phyloP scores from a whole-genome alignment of 1,140 invertebrate species.

The Achatina immaculata region DNA sequence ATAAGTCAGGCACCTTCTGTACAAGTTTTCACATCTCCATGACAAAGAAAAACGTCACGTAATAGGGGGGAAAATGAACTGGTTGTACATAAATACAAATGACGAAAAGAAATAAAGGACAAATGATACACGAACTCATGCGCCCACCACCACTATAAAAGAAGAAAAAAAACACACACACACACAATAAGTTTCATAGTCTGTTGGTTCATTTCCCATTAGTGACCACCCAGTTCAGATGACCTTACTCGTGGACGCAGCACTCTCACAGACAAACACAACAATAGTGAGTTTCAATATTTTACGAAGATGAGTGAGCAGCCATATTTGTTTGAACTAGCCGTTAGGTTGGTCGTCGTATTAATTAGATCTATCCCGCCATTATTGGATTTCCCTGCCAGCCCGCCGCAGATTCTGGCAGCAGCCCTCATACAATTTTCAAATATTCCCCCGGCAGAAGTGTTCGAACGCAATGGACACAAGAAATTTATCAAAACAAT shows the following conservation, averaged over 20 bases:
- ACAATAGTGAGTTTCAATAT: neutral
- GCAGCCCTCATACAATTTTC: constrained; percentile 10
- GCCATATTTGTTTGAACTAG: constrained; percentile 12
- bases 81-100: too few species aligned
- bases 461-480: neutral
- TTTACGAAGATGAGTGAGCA: constrained; percentile 14
- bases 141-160: too few species aligned
- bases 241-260: neutral
- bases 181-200: too few species aligned
- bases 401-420: neutral
- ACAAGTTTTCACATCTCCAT: too few species aligned
- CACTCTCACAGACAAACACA: constrained; percentile 6
- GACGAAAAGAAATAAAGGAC: too few species aligned
- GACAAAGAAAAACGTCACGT: too few species aligned
- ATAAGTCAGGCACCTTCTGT: too few species aligned
- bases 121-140: too few species aligned
- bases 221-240: neutral
- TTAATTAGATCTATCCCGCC: constrained; percentile 9
- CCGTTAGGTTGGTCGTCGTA: neutral
- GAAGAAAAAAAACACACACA: too few species aligned
- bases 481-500: constrained; percentile 10
- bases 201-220: neutral
- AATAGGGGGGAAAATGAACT: too few species aligned
- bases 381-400: constrained; percentile 1
- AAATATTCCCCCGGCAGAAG: neutral